A percentile compares a stretch with the other conserved stretches of the same genome.
Evolutionary conservation across 1,140 invertebrate species (phyloP).

Genomic region (Charaxes varanes): DNA sequence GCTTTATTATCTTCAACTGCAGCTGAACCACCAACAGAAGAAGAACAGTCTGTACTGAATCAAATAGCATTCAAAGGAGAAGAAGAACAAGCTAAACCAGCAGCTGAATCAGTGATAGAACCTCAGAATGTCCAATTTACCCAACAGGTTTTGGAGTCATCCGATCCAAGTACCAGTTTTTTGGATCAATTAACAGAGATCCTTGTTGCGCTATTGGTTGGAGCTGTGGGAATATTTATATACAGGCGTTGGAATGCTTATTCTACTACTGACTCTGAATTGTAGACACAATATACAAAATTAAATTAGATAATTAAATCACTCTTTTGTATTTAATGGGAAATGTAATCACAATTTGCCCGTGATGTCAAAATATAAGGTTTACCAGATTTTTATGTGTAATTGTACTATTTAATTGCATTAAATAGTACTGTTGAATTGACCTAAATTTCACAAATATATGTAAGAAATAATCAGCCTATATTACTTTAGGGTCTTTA

Average conservation of each 20-base stretch:
- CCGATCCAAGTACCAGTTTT: constrained; percentile 44
- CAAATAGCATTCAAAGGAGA: constrained; percentile 68
- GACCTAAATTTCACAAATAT: too few relatives aligned
- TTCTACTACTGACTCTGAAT: constrained; percentile 33
- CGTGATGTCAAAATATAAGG: too few relatives aligned
- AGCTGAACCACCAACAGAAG: constrained; percentile 65
- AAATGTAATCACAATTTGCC: constrained; percentile 1
- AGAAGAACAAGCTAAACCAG: constrained; percentile 55
- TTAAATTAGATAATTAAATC: not conserved
- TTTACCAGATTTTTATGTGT: not conserved
- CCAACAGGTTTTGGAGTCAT: constrained; percentile 46
- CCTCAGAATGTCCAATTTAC: constrained; percentile 22
- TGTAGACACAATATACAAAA: constrained; percentile 29
- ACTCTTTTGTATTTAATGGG: not conserved
- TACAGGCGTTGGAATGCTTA: constrained; percentile 59
- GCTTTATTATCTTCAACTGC: constrained; percentile 66
- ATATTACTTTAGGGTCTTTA: too few relatives aligned
- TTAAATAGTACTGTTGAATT: too few relatives aligned
- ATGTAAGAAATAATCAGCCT: too few relatives aligned
- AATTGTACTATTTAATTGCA: too few relatives aligned
- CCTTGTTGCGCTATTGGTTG: constrained; percentile 54
- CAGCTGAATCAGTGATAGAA: constrained; percentile 39
- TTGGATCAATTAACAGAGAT: constrained; percentile 61
- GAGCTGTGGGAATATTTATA: constrained; percentile 57
- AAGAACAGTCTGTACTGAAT: constrained; percentile 65